Conservation (phyloP, 2,797 vertebrate species). For the Moxostoma hubbsi region DNA sequence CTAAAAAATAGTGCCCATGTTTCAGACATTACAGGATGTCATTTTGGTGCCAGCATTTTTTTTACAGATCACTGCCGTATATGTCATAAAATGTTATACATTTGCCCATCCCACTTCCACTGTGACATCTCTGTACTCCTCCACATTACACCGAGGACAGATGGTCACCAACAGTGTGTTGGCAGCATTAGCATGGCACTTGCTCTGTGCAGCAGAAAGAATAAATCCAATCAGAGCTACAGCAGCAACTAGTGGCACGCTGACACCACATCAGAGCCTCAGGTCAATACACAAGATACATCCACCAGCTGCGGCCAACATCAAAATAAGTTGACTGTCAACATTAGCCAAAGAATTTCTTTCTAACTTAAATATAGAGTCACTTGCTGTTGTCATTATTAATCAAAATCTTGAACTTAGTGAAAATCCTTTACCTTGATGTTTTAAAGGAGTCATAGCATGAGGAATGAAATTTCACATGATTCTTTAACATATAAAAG, state of each 20-base stretch:
- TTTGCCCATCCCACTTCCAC: not conserved
- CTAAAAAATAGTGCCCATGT: no score
- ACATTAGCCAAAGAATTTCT: not conserved
- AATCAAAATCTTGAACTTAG: slow-evolving; percentile 3
- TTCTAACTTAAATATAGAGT: slow-evolving; percentile 32
- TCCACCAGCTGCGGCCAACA: slow-evolving; percentile 26
- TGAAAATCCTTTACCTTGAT: not conserved
- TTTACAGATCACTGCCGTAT: no score
- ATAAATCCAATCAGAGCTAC: slow-evolving; percentile 35
- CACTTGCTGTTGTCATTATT: slow-evolving; percentile 1
- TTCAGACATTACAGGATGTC: no score
- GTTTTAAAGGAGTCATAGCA: not conserved
- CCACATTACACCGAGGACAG: slow-evolving; percentile 43
- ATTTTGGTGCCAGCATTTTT: no score
- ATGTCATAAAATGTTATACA: no score
- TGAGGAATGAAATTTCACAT: not conserved
- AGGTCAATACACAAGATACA: slow-evolving; percentile 14
- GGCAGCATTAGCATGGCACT: slow-evolving; percentile 26
- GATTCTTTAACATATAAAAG: not conserved
- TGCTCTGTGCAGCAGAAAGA: slow-evolving; percentile 22
- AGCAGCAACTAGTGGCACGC: slow-evolving; percentile 26
- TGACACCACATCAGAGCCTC: slow-evolving; percentile 6
- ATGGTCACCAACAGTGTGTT: slow-evolving; percentile 49
- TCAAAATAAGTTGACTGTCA: slow-evolving; percentile 7
- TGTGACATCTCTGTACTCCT: slow-evolving; percentile 12